Evolutionary conservation across 2,888 invertebrate genomes (phyloP), one percentile per base, ranked within the genome.

Genomic region (Andrena praecox): DNA sequence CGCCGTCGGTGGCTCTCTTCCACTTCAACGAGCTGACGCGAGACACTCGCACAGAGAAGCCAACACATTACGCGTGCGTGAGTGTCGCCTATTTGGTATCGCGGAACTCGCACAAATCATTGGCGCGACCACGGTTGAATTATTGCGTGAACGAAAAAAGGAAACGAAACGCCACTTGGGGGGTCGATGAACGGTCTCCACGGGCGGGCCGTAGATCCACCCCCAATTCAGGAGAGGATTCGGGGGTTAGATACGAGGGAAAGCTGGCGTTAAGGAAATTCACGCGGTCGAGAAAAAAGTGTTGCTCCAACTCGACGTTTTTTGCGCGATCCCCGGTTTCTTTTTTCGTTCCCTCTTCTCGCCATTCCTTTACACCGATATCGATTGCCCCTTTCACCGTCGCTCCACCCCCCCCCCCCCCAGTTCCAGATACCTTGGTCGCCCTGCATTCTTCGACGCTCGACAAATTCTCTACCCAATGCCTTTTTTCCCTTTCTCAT

Each of bases 321-420:
- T 64, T 62, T 20, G 24, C 73, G 24, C 27, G 29, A 16, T 27
- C 59, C 59, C 29, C 16, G 31, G 8, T 31, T 42, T 20, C 52
- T 52, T 27, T 24, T 56, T 56, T 27, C n/a, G 56, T 35, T 16
- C 59, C 35, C 66, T 48, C 42, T 48, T 6, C 48, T 31, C 10
- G 35, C 31, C 24, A 20, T 29, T n/a, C 60, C 27, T 20, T 63
- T 24, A 16, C 56, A 48, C 31, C 60, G 33, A 67, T 72, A 77
- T 72, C 72, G 80, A 77, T 68, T 77, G 48, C 72, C 56, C 6
- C 35, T 72, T 67, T 59, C 78, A 50, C 29, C 42, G 59, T 60
- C 33, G 67, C n/a, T 42, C 42, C 42, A 42, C 48, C 63, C 10
- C 6, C 35, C 70, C 2, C 29, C 70, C 33, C 42, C 70, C 64